phyloP scores from a whole-genome alignment of 2,888 invertebrate genomes.

The Chrysolina americana region DNA sequence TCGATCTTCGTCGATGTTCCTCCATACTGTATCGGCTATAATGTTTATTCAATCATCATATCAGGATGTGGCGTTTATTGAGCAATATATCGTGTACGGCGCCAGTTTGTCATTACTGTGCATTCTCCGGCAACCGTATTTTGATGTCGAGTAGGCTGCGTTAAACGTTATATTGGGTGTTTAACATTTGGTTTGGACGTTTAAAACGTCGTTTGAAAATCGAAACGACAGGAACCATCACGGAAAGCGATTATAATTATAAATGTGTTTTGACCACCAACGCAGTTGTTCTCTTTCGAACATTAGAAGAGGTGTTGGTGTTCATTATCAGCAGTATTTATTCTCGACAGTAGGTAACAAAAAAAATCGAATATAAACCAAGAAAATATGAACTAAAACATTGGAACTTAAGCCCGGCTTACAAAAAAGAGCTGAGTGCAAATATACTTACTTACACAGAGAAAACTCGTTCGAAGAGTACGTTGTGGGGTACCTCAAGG shows the following conservation, averaged over 20 bases:
- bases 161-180: constrained; percentile 18
- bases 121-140: constrained; percentile 7
- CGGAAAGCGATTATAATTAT: not conserved
- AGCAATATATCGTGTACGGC: constrained; percentile 39
- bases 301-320: not conserved
- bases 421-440: too few relatives aligned
- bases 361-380: too few relatives aligned
- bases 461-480: too few relatives aligned
- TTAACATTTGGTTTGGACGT: not conserved
- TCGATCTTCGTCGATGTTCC: not conserved
- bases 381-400: too few relatives aligned
- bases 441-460: too few relatives aligned
- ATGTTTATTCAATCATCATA: constrained; percentile 46
- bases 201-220: not conserved
- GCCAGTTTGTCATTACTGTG: constrained; percentile 37
- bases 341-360: too few relatives aligned
- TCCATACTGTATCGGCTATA: not conserved
- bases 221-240: not conserved
- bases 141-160: constrained; percentile 10
- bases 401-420: too few relatives aligned
- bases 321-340: too few relatives aligned
- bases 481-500: too few relatives aligned
- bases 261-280: not conserved
- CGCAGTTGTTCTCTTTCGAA: not conserved
- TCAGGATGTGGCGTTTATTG: constrained; percentile 43